Percentiles rank a stretch among this genome's conserved stretches.
phyloP scores from a whole-genome alignment of 2,797 vertebrate species.

The Myripristis jacobus region DNA sequence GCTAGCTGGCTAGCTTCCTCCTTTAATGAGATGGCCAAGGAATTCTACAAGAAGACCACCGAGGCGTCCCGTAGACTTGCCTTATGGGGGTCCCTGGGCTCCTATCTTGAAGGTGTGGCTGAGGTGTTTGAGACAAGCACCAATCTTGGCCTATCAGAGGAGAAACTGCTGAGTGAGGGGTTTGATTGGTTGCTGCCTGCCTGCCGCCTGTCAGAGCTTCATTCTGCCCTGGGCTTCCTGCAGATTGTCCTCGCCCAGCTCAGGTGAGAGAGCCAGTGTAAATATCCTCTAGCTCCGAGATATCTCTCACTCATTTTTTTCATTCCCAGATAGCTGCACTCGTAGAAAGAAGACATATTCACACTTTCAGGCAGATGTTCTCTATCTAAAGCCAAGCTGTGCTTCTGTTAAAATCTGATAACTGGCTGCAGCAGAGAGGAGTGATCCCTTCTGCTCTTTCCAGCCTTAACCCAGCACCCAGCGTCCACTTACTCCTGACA shows the following conservation, averaged over 20 bases:
- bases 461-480: slow-evolving; percentile 22
- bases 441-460: slow-evolving; percentile 37
- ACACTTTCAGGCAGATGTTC: slow-evolving; percentile 46
- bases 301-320: slow-evolving; percentile 22
- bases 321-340: slow-evolving; percentile 19
- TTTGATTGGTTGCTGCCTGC: slow-evolving; percentile 94
- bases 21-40: slow-evolving; percentile 90
- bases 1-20: slow-evolving; percentile 87
- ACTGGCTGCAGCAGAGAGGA: slow-evolving; percentile 37
- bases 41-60: slow-evolving; percentile 93
- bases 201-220: slow-evolving; percentile 91
- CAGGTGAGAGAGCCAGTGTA: slow-evolving; percentile 84
- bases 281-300: slow-evolving; percentile 13
- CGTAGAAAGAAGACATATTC: slow-evolving; percentile 21
- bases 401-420: slow-evolving; percentile 61
- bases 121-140: slow-evolving; percentile 94
- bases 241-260: slow-evolving; percentile 90
- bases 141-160: slow-evolving; percentile 89
- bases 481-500: slow-evolving; percentile 51
- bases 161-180: slow-evolving; percentile 92
- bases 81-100: slow-evolving; percentile 92
- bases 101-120: slow-evolving; percentile 93
- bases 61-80: slow-evolving; percentile 85
- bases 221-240: slow-evolving; percentile 88
- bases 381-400: slow-evolving; percentile 34